Evolutionary conservation across 2,888 invertebrate genomes (phyloP).

Genomic region (Rhamnusium bicolor): DNA sequence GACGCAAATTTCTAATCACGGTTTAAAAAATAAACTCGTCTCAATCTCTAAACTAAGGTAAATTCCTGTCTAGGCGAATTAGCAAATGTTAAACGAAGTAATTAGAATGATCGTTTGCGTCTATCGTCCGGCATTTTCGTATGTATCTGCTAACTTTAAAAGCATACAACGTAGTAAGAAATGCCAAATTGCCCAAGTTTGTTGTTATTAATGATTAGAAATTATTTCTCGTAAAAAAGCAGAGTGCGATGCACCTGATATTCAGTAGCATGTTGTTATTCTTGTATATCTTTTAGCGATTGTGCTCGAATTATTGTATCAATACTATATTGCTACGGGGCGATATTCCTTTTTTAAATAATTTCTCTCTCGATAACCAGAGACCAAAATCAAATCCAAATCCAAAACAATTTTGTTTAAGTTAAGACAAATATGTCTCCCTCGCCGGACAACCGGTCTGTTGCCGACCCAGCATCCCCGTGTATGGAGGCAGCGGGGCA

Average conservation of each 20-base stretch:
- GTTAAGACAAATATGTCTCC: too few relatives aligned
- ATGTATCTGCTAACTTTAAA: neutral
- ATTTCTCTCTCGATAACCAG: too few relatives aligned
- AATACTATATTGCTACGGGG: too few relatives aligned
- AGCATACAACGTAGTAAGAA: neutral
- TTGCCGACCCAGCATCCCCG: too few relatives aligned
- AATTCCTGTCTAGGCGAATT: neutral
- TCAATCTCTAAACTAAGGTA: neutral
- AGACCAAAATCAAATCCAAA: too few relatives aligned
- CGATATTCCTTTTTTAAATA: too few relatives aligned
- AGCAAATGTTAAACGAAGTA: neutral
- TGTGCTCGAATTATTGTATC: too few relatives aligned
- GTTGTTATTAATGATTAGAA: neutral
- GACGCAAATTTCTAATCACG: constrained; percentile 9
- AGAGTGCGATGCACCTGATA: neutral
- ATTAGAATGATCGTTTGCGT: neutral
- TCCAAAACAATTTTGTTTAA: too few relatives aligned
- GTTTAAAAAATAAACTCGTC: neutral
- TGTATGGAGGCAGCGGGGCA: too few relatives aligned
- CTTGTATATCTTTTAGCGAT: too few relatives aligned
- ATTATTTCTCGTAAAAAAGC: neutral
- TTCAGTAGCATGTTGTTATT: too few relatives aligned
- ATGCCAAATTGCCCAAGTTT: neutral
- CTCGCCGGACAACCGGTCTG: too few relatives aligned
- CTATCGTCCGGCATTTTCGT: neutral